Evolutionary conservation across 2,797 vertebrate species (phyloP).

Genomic region (Acrocephalus scirpaceus): DNA sequence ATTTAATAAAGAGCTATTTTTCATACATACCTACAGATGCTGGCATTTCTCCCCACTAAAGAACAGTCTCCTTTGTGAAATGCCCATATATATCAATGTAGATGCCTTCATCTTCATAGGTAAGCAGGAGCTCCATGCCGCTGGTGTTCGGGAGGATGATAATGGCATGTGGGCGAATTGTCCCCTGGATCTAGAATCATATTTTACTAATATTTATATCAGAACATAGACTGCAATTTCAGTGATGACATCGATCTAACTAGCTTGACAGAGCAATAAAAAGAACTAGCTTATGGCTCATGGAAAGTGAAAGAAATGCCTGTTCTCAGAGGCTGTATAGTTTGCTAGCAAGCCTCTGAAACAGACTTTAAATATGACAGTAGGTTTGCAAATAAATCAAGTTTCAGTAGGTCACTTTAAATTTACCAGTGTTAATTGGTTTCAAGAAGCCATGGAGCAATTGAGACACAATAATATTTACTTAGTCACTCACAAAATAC

Average conservation of each 20-base stretch:
- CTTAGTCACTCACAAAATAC: no score
- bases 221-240: slow-evolving; percentile 41
- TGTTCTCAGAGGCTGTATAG: slow-evolving; percentile 3
- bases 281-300: slow-evolving; percentile 19
- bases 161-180: slow-evolving; percentile 89
- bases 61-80: slow-evolving; percentile 92
- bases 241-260: slow-evolving; percentile 28
- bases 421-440: no score
- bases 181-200: slow-evolving; percentile 85
- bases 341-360: neutral
- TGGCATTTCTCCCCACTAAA: slow-evolving; percentile 95
- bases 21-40: slow-evolving; percentile 86
- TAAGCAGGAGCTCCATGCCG: slow-evolving; percentile 90
- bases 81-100: slow-evolving; percentile 92
- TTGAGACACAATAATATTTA: no score
- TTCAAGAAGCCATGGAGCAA: no score
- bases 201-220: slow-evolving; percentile 65
- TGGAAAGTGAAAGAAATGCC: slow-evolving; percentile 62
- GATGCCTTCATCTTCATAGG: slow-evolving; percentile 92
- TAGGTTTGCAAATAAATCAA: no score
- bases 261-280: slow-evolving; percentile 44
- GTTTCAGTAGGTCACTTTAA: no score
- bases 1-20: neutral
- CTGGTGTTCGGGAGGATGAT: slow-evolving; percentile 91
- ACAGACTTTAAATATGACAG: no score